phyloP scores from a whole-genome alignment of 2,797 vertebrate genomes.

The Microtus californicus region DNA sequence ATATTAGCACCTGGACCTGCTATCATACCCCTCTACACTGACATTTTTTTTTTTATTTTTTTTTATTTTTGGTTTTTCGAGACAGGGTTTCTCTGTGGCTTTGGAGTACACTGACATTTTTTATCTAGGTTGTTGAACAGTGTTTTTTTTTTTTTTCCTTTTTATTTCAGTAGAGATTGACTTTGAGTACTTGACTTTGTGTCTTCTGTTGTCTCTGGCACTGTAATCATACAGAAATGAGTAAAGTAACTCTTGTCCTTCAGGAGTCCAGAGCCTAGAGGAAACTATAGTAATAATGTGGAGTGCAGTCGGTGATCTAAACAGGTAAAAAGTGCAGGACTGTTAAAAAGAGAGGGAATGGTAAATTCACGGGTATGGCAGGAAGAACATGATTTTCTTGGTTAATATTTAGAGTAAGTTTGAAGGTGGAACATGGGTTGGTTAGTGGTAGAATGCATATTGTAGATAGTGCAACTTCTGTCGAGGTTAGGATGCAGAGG shows the following conservation, averaged over 20 bases:
- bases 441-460: not conserved
- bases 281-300: not conserved
- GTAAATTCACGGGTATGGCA: not conserved
- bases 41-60: not conserved
- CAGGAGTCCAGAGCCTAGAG: not conserved
- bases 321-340: slow-evolving; percentile 3
- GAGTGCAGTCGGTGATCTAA: not conserved
- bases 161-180: not conserved
- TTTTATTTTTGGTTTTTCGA: no score
- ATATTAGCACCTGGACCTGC: not conserved
- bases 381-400: slow-evolving; percentile 20
- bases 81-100: no score
- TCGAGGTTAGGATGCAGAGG: not conserved
- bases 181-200: not conserved
- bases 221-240: not conserved
- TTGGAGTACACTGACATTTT: slow-evolving; percentile 20
- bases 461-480: not conserved
- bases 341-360: slow-evolving; percentile 23
- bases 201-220: not conserved
- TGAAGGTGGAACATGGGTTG: slow-evolving; percentile 3
- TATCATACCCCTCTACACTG: not conserved
- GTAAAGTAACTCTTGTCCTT: not conserved
- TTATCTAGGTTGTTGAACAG: not conserved
- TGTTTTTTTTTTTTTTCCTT: not conserved
- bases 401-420: slow-evolving; percentile 52